Evolutionary conservation across 2,113 vertebrate species (phyloP).

Genomic region (Muntiacus reevesi): DNA sequence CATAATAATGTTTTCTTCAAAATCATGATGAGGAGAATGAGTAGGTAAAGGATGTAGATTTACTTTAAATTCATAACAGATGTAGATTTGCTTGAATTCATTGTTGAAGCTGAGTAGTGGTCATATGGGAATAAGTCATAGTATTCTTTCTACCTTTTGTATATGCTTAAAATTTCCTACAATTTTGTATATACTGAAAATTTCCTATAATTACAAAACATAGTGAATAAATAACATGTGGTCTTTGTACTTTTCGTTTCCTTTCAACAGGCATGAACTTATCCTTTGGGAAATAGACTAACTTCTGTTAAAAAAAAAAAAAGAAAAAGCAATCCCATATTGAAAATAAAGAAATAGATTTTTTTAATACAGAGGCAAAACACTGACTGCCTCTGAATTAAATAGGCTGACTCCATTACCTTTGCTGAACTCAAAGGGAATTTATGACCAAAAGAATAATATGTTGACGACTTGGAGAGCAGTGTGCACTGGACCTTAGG

Average conservation of each 20-base stretch:
- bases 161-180: neutral
- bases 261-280: neutral
- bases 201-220: neutral
- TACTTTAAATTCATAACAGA: neutral
- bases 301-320: neutral
- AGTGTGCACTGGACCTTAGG: neutral
- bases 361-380: neutral
- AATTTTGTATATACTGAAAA: neutral
- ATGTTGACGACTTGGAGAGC: neutral
- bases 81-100: neutral
- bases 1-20: neutral
- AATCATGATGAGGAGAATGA: neutral
- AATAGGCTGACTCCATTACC: neutral
- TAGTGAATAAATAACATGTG: neutral
- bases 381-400: neutral
- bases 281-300: neutral
- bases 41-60: neutral
- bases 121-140: neutral
- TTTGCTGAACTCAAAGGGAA: neutral
- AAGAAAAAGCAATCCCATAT: neutral
- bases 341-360: neutral
- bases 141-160: neutral
- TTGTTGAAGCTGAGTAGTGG: neutral
- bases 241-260: neutral
- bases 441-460: neutral